Evolutionary conservation across 2,797 vertebrate genomes (phyloP).

Genomic region (Lacerta viridis): DNA sequence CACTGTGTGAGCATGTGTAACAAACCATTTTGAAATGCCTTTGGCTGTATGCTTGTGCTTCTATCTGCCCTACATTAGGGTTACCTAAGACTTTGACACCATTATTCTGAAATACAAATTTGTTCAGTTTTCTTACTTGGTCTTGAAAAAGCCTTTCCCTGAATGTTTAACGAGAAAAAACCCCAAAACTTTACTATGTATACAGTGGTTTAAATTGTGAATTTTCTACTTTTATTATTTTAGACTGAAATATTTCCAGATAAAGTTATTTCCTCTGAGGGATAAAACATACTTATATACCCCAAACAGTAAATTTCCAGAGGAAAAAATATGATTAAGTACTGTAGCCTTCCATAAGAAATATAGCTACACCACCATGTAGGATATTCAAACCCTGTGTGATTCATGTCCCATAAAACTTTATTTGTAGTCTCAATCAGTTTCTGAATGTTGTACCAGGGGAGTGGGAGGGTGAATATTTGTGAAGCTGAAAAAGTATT

Average conservation of each 20-base stretch:
- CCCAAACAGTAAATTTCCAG: slow-evolving; percentile 64
- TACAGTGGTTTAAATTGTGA: slow-evolving; percentile 30
- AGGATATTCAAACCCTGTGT: slow-evolving; percentile 45
- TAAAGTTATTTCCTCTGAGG: slow-evolving; percentile 38
- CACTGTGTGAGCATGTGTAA: background rate
- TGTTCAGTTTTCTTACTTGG: background rate
- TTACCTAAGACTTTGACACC: background rate
- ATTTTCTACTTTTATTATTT: slow-evolving; percentile 18
- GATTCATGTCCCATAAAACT: slow-evolving; percentile 63
- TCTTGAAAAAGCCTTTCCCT: background rate
- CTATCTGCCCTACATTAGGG: too few species aligned
- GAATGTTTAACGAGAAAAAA: background rate
- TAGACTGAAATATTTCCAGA: slow-evolving; percentile 47
- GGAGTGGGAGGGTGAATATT: background rate
- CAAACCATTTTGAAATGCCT: background rate
- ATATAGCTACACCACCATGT: slow-evolving; percentile 51
- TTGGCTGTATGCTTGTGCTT: background rate
- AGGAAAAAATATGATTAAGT: slow-evolving; percentile 57
- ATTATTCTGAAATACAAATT: background rate
- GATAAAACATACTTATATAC: slow-evolving; percentile 55
- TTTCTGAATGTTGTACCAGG: slow-evolving; percentile 50
- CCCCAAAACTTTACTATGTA: background rate
- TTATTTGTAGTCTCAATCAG: slow-evolving; percentile 58
- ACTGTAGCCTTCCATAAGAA: slow-evolving; percentile 57
- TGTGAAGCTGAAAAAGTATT: background rate